Evolutionary conservation across 2,888 invertebrate genomes (phyloP).

Genomic region (Allygus modestus): DNA sequence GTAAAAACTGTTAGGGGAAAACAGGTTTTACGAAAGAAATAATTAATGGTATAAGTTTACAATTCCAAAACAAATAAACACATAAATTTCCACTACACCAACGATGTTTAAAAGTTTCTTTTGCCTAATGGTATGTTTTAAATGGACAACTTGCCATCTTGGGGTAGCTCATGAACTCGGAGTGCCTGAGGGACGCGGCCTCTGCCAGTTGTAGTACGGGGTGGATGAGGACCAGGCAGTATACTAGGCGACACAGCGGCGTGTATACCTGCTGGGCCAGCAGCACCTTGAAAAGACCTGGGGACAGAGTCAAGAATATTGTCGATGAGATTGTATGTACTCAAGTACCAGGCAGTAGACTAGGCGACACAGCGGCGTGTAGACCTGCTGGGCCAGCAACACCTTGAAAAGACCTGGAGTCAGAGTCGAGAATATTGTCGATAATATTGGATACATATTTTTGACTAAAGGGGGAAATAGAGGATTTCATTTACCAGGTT

Average conservation of each 20-base stretch:
- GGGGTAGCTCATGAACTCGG: constrained; percentile 66
- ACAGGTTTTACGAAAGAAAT: too few species aligned
- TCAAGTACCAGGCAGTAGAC: constrained; percentile 68
- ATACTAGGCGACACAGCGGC: constrained; percentile 68
- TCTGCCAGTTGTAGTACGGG: constrained; percentile 67
- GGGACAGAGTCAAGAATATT: constrained; percentile 1
- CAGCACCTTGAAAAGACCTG: constrained; percentile 64
- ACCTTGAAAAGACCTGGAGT: constrained; percentile 64
- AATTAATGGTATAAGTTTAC: too few species aligned
- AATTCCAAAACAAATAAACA: too few species aligned
- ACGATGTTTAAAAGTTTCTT: too few species aligned
- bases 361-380: constrained; percentile 68
- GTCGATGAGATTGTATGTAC: neutral
- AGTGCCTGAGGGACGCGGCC: constrained; percentile 65
- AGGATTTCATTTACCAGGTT: too few species aligned
- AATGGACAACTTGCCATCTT: constrained; percentile 60
- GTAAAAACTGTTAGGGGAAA: too few species aligned
- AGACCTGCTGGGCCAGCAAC: constrained; percentile 62
- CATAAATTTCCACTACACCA: too few species aligned
- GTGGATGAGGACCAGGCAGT: constrained; percentile 69
- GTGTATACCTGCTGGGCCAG: constrained; percentile 62
- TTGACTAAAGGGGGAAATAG: too few species aligned
- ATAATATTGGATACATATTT: too few species aligned
- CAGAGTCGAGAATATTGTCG: too few species aligned
- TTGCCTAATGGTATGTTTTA: too few species aligned